Evolutionary conservation across 2,113 vertebrate genomes (phyloP).

Genomic region (Macheiramphus alcinus): DNA sequence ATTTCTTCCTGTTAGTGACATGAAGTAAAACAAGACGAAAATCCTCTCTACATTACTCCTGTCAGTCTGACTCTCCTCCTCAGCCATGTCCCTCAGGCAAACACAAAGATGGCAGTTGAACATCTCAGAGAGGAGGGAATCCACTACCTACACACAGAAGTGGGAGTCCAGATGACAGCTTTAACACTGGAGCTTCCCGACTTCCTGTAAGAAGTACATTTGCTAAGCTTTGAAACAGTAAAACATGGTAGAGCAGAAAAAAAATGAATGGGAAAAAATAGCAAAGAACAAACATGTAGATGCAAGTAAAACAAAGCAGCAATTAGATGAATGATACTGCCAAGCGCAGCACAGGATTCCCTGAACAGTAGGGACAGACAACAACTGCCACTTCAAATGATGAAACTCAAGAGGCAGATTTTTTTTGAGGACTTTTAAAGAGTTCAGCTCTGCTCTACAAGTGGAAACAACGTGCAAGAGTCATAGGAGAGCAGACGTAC

Average conservation of each 20-base stretch:
- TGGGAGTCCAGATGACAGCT: conserved; percentile 16
- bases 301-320: background rate
- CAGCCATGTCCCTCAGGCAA: background rate
- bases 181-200: background rate
- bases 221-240: background rate
- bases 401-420: accelerated
- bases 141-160: background rate
- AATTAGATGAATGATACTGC: background rate
- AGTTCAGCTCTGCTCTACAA: background rate
- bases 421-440: background rate
- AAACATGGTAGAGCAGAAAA: background rate
- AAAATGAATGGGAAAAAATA: accelerated
- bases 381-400: background rate
- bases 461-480: background rate
- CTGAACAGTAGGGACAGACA: background rate
- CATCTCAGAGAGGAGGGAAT: background rate
- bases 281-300: background rate
- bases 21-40: background rate
- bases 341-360: background rate
- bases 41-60: background rate
- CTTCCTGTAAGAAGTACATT: background rate
- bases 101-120: background rate
- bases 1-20: conserved; percentile 18
- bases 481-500: accelerated
- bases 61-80: conserved; percentile 17